These are phyloP conservation scores for Leptogaster cylindrica DNA, from an alignment of 2,888 invertebrate species.

Conservation along the genomic window DNA sequence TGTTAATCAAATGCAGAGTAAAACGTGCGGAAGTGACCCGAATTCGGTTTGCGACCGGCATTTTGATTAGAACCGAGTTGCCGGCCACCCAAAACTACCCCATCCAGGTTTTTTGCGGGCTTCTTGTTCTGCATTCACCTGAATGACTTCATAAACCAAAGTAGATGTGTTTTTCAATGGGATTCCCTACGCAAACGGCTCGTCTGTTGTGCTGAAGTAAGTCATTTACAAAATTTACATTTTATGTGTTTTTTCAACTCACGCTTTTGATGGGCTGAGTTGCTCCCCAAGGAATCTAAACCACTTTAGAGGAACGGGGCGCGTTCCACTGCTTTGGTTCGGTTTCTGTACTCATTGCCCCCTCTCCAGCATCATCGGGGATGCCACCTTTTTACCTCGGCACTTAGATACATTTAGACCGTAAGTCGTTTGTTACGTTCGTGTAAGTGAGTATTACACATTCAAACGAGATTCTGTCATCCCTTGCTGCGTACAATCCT, in stretches of 20 bases:
- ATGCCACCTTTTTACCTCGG: conserved; percentile 34
- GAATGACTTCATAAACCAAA: conserved; percentile 41
- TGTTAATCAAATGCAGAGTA: conserved; percentile 12
- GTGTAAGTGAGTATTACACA: conserved; percentile 33
- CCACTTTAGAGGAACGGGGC: conserved; percentile 31
- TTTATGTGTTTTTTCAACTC: conserved; percentile 40
- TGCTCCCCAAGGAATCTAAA: conserved; percentile 39
- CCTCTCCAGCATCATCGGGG: conserved; percentile 7
- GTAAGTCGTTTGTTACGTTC: conserved; percentile 24
- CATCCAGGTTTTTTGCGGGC: not conserved
- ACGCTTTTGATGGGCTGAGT: conserved; percentile 37
- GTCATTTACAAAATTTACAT: conserved; percentile 43
- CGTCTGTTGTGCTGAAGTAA: conserved; percentile 38
- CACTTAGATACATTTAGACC: conserved; percentile 24
- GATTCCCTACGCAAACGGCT: conserved; percentile 22
- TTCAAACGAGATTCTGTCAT: conserved; percentile 22
- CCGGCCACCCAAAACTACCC: not conserved
- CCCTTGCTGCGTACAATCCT: not conserved
- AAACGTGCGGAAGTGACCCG: conserved; percentile 24
- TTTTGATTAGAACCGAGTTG: not conserved
- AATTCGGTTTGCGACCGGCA: not conserved
- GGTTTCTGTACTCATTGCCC: conserved; percentile 4
- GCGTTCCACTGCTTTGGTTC: conserved; percentile 17
- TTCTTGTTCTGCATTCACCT: conserved; percentile 27
- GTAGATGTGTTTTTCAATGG: conserved; percentile 36